These are phyloP conservation scores for Calephelis virginiensis DNA, from an alignment of 1,140 invertebrate genomes.

Conservation along the genomic window DNA sequence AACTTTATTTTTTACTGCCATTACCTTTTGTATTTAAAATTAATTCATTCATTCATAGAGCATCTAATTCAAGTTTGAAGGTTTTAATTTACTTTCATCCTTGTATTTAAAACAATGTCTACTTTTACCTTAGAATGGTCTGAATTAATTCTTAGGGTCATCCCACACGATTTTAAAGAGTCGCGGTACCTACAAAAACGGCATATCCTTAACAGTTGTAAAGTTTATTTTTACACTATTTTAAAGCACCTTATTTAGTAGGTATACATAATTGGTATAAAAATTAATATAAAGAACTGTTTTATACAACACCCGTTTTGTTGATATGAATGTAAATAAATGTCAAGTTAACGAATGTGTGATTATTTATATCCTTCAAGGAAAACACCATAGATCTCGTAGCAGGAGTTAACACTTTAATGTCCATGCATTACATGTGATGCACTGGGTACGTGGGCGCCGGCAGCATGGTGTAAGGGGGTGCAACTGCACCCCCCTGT, in stretches of 20 bases:
- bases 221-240: conserved; percentile 70
- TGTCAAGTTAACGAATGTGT: conserved; percentile 71
- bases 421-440: no score
- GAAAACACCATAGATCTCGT: no score
- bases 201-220: conserved; percentile 50
- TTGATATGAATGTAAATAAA: conserved; percentile 80
- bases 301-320: conserved; percentile 79
- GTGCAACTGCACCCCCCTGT: no score
- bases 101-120: not conserved
- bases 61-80: no score
- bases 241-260: conserved; percentile 64
- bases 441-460: no score
- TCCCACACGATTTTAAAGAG: conserved; percentile 28
- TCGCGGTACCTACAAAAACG: conserved; percentile 52
- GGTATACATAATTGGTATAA: conserved; percentile 62
- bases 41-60: no score
- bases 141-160: not conserved
- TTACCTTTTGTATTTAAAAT: no score
- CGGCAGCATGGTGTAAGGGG: no score
- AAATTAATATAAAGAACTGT: conserved; percentile 72
- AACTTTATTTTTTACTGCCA: no score
- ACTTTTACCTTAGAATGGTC: conserved; percentile 6
- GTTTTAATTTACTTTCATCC: no score
- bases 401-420: no score
- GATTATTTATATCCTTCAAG: conserved; percentile 35